phyloP scores from a whole-genome alignment of 2,797 vertebrate genomes.

The Paguma larvata region DNA sequence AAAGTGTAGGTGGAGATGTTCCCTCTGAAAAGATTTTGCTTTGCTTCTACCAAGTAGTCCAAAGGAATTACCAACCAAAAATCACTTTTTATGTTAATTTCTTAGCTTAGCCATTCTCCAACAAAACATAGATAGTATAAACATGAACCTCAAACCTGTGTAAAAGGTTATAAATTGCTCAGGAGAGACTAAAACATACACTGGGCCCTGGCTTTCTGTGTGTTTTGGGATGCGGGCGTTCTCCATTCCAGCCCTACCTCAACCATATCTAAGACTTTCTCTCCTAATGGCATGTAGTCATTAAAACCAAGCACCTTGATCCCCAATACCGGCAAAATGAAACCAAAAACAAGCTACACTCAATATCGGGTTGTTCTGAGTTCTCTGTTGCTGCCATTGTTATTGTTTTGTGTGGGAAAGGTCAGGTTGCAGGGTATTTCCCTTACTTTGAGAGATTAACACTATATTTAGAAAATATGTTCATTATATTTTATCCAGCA shows the following conservation, averaged over 20 bases:
- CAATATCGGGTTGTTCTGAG: not conserved
- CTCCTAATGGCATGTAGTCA: not conserved
- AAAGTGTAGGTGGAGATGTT: not conserved
- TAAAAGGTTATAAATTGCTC: not conserved
- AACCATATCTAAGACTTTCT: not conserved
- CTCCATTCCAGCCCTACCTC: not conserved
- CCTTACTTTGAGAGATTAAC: not conserved
- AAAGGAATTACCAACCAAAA: not conserved
- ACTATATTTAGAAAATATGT: not conserved
- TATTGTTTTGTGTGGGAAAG: not conserved
- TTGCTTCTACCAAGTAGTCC: slow-evolving; percentile 9
- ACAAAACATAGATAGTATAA: not conserved
- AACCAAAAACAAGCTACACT: slow-evolving; percentile 9
- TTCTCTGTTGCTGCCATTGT: not conserved
- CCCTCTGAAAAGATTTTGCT: slow-evolving; percentile 26
- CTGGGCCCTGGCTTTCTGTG: not conserved
- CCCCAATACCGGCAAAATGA: not conserved
- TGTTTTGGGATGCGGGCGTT: not conserved
- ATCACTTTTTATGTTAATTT: not conserved
- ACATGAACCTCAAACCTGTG: not conserved
- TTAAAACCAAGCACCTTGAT: not conserved
- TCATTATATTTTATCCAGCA: slow-evolving; percentile 14
- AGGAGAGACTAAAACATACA: not conserved
- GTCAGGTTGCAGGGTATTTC: not conserved
- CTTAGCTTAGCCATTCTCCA: not conserved